These are phyloP conservation scores for Amniataba percoides DNA, from an alignment of 2,797 vertebrate species.

Conservation along the genomic window DNA sequence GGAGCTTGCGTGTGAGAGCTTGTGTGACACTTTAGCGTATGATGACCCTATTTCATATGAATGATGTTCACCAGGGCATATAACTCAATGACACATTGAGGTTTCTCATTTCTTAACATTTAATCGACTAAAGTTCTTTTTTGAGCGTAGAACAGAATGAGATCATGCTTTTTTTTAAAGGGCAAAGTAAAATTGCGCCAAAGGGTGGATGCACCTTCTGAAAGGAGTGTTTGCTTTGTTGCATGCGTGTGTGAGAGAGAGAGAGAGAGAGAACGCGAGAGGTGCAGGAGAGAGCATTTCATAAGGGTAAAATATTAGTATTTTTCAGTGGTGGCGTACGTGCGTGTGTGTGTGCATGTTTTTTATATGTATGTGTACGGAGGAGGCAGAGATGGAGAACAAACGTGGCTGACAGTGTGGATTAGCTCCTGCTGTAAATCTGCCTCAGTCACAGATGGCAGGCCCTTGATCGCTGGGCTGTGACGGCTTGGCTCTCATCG, in stretches of 20 bases:
- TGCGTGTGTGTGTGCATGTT: slow-evolving; percentile 1
- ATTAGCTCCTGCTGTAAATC: slow-evolving; percentile 87
- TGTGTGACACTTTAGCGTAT: slow-evolving; percentile 69
- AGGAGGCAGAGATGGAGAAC: slow-evolving; percentile 75
- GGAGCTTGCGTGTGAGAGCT: slow-evolving; percentile 47
- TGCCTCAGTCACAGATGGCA: slow-evolving; percentile 86
- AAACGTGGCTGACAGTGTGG: slow-evolving; percentile 83
- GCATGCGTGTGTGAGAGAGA: slow-evolving; percentile 11
- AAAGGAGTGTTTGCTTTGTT: slow-evolving; percentile 46
- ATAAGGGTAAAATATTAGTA: slow-evolving; percentile 53
- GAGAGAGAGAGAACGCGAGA: background rate
- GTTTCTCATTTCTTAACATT: slow-evolving; percentile 84
- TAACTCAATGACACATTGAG: slow-evolving; percentile 84
- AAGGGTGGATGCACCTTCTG: slow-evolving; percentile 49
- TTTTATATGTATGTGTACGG: slow-evolving; percentile 57
- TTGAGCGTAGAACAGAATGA: slow-evolving; percentile 77
- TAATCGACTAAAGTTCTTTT: slow-evolving; percentile 82
- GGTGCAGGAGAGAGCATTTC: slow-evolving; percentile 38
- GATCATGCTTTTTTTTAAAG: slow-evolving; percentile 73
- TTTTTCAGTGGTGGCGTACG: slow-evolving; percentile 38
- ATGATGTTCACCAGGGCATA: slow-evolving; percentile 83
- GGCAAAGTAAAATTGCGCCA: slow-evolving; percentile 69
- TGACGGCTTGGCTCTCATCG: slow-evolving; percentile 85
- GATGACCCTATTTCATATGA: slow-evolving; percentile 81
- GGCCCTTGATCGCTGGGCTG: slow-evolving; percentile 84